Evolutionary conservation across 2,797 vertebrate genomes (phyloP).

Genomic region (Alauda arvensis): DNA sequence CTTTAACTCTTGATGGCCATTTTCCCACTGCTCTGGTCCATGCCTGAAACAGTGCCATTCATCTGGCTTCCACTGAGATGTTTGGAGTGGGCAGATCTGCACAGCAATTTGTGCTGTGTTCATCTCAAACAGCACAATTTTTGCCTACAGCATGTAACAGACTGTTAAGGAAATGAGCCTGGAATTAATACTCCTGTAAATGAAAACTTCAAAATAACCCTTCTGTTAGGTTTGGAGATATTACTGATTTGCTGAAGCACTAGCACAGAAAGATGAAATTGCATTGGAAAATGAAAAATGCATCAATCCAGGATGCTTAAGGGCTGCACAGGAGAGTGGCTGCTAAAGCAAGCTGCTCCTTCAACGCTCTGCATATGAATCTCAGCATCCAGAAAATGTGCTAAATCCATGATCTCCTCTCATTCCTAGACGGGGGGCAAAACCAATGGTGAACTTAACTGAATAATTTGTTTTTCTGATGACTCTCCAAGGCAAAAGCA

Average conservation of each 20-base stretch:
- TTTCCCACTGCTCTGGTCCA: neutral
- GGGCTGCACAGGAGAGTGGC: neutral
- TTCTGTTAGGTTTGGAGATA: neutral
- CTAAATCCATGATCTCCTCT: neutral
- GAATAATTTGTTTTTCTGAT: neutral
- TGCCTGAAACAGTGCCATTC: neutral
- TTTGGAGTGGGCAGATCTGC: neutral
- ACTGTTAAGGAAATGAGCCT: neutral
- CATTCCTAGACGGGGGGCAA: neutral
- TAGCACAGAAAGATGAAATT: neutral
- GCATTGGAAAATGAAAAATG: neutral
- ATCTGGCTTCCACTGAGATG: neutral
- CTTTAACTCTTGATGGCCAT: neutral
- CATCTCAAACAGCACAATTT: neutral
- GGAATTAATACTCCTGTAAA: neutral
- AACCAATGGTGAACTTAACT: neutral
- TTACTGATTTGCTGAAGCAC: neutral
- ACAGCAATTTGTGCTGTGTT: neutral
- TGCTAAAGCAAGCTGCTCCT: neutral
- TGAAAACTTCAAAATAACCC: neutral
- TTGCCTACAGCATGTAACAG: neutral
- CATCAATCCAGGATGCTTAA: neutral
- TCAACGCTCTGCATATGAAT: neutral
- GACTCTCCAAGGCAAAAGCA: neutral
- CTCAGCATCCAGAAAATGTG: neutral